phyloP scores from a whole-genome alignment of 1,140 invertebrate genomes.

The Vanessa atalanta region DNA sequence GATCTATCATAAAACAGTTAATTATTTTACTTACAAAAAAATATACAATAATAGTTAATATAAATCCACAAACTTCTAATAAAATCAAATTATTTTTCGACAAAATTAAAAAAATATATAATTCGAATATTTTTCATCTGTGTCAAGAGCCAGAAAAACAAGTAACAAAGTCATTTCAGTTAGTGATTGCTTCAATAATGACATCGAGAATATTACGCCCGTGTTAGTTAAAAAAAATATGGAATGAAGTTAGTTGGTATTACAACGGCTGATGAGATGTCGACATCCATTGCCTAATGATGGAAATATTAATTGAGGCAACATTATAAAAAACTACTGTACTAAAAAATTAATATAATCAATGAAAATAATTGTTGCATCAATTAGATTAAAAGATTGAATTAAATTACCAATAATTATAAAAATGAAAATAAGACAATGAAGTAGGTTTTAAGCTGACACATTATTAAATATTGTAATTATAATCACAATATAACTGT shows the following conservation, averaged over 20 bases:
- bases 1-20: neutral
- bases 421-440: slow-evolving; percentile 50
- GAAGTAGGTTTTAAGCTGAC: slow-evolving; percentile 43
- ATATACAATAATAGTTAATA: neutral
- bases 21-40: slow-evolving; percentile 2
- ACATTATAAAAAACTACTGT: slow-evolving; percentile 35
- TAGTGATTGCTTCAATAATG: slow-evolving; percentile 59
- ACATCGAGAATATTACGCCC: slow-evolving; percentile 46
- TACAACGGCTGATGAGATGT: slow-evolving; percentile 44
- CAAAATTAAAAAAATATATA: neutral
- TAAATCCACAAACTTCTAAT: too few species aligned
- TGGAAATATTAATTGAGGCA: slow-evolving; percentile 50
- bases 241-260: slow-evolving; percentile 55
- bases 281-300: slow-evolving; percentile 52
- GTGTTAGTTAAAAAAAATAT: slow-evolving; percentile 58
- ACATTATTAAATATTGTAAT: neutral
- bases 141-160: slow-evolving; percentile 60
- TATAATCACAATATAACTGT: neutral
- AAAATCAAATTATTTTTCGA: too few species aligned
- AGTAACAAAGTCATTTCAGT: slow-evolving; percentile 68
- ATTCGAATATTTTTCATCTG: slow-evolving; percentile 16
- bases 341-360: slow-evolving; percentile 20
- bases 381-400: slow-evolving; percentile 44
- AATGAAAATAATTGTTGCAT: slow-evolving; percentile 49
- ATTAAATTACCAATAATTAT: slow-evolving; percentile 48